Base-by-base conservation (phyloP, 1,140 invertebrate species). In the Trichomalopsis sarcophagae region DNA sequence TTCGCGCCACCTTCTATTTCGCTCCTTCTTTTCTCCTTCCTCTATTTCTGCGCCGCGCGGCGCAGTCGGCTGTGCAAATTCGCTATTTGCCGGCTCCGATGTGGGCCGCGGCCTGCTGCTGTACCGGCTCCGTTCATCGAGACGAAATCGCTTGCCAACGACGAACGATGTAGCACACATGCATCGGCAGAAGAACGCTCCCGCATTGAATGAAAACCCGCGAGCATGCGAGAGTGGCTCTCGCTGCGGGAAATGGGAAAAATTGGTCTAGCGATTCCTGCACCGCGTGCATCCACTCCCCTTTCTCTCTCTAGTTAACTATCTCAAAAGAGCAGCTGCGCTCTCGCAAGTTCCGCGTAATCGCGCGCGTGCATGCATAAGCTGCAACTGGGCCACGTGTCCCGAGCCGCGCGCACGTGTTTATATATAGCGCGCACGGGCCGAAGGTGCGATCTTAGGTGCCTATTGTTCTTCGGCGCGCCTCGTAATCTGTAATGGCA, bases 401-500 rank as follows among this genome's bases (percentile, higher is more conserved):
- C 9, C 66, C 27, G 27, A 1, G 27, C 33, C 33, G 14, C 47
- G 47, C 13, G 10, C 0, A 0, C 44, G 14, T 50, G 47, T n/a
- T 11, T 69, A 69, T 69, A 27, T 69, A 30, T 71, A 71, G 55
- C 13, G 55, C 47, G 2, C 17, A 21, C 27, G 27, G 17, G 2
- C 55, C 55, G 33, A 40, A 74, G 36, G 36, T 71, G 68, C 68
- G 68, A 71, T 33, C 23, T 71, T 71, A 33, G 55, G 27, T 71
- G 27, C 68, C 30, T 33, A 71, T 71, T 71, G 68, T 71, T 71
- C 68, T 14, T 10, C 30, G 73, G 40, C 74, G 36, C 74, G 36
- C 74, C 36, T 47, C 40, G 74, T 47, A 76, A 76, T 76, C 74
- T 76, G 11, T 76, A 76, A 76, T 76, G 44, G 44, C 74, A 27